Base-by-base conservation (phyloP, 2,888 invertebrate genomes). In the Habrosyne pyritoides region DNA sequence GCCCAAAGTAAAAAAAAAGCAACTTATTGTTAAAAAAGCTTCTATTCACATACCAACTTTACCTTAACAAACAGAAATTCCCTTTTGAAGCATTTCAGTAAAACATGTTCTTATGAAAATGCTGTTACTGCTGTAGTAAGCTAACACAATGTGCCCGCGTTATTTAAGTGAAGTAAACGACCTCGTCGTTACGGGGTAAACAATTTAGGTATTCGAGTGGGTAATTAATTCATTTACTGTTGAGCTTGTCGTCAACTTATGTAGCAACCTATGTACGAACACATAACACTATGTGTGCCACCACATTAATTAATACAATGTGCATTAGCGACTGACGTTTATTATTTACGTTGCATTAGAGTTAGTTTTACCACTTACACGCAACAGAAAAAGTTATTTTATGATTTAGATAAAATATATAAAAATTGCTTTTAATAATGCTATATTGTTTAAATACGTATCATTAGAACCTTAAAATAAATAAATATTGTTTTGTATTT, bases 221-320 rank as follows among this genome's bases (percentile, higher is more conserved):
- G 59, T 75, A 77, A 78, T 78, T 75, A 78, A 73, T 76, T 78
- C 69, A 70, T 64, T 71, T 65, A 62, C 57, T 61, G 57, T 53
- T 67, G 60, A 63, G 64, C 60, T 62, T 59, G 65, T 56, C 59
- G 61, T 61, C 61, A 66, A 63, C 55, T 61, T 48, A 57, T 55
- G 63, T 53, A 57, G 33, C 55, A 28, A 54, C 47, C 42, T 58
- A 55, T 54, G 57, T 61, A 50, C 57, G 53, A 42, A 60, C 54
- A 61, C 51, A 60, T 51, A 53, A 30, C 28, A 48, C 48, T 26
- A 50, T 54, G 55, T 58, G 53, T 58, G 54, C 59, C 53, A 53
- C 22, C 48, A 58, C 55, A 55, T 59, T 55, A 53, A 6, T 14
- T 14, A 10, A 7, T 14, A 36, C 14, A 7, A 36, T n/a, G 14